Evolutionary conservation across 1,140 invertebrate species (phyloP).

Genomic region (Drosophila setifemur): DNA sequence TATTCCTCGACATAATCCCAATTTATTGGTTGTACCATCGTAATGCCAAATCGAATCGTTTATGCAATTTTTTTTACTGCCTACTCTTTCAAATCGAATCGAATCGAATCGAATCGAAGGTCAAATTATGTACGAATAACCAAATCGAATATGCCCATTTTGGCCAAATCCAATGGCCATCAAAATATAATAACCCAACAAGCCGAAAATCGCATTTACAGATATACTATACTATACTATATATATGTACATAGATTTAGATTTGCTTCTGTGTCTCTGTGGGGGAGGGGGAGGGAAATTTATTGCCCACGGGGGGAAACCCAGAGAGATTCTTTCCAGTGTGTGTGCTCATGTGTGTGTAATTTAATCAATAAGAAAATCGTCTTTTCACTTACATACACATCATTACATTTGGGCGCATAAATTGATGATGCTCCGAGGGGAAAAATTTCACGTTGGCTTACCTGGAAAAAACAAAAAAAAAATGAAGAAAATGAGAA

Average conservation of each 20-base stretch:
- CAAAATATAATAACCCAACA: conserved; percentile 45
- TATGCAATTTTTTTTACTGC: conserved; percentile 20
- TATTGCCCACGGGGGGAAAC: conserved; percentile 17
- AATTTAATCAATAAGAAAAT: conserved; percentile 75
- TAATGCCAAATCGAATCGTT: conserved; percentile 4
- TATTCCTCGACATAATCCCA: conserved; percentile 18
- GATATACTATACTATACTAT: too few species aligned
- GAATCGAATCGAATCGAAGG: too few species aligned
- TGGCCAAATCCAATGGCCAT: conserved; percentile 34
- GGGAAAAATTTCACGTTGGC: conserved; percentile 21
- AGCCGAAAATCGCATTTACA: conserved; percentile 39
- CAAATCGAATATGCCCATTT: conserved; percentile 38
- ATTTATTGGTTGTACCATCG: conserved; percentile 8
- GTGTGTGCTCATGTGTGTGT: conserved; percentile 39
- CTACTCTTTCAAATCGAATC: conserved; percentile 26
- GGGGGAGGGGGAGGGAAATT: too few species aligned
- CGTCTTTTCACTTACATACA: conserved; percentile 69
- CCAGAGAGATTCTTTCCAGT: not conserved
- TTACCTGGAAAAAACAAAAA: conserved; percentile 56
- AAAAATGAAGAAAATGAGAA: conserved; percentile 2
- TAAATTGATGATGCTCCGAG: conserved; percentile 48
- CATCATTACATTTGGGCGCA: conserved; percentile 60
- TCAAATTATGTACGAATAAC: conserved; percentile 10
- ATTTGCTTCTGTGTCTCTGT: conserved; percentile 1
- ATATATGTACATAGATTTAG: not conserved